phyloP scores from a whole-genome alignment of 2,113 vertebrate genomes.

The Melanerpes formicivorus region DNA sequence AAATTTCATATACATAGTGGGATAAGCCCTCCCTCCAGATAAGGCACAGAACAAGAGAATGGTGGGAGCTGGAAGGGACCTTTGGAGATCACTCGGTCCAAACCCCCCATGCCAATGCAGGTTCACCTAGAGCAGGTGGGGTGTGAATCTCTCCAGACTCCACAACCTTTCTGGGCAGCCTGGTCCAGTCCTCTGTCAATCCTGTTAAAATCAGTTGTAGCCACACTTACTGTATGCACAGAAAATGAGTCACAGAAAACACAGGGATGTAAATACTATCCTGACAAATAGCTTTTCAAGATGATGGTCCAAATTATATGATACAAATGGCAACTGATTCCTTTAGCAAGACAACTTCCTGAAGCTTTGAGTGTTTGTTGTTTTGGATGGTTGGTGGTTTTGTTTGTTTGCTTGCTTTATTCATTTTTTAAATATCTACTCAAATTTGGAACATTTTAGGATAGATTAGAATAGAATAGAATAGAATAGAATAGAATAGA shows the following conservation, averaged over 20 bases:
- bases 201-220: not conserved
- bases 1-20: not conserved
- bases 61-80: too few relatives aligned
- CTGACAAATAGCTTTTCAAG: not conserved
- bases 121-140: too few relatives aligned
- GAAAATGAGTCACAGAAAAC: not conserved
- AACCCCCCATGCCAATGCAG: too few relatives aligned
- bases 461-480: too few relatives aligned
- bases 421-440: not conserved
- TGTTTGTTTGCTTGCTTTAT: not conserved
- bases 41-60: not conserved
- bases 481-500: too few relatives aligned
- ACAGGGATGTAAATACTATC: not conserved
- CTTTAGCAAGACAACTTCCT: not conserved
- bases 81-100: too few relatives aligned
- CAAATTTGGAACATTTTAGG: not conserved
- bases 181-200: not conserved
- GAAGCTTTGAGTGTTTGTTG: not conserved
- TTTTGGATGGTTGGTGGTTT: too few relatives aligned
- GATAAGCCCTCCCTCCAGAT: rapidly evolving
- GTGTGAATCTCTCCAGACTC: too few relatives aligned
- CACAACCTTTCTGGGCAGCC: too few relatives aligned
- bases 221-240: not conserved
- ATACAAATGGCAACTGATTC: not conserved
- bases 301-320: not conserved